phyloP scores from a whole-genome alignment of 2,797 vertebrate species.

The Oceanodroma leucorhoa region DNA sequence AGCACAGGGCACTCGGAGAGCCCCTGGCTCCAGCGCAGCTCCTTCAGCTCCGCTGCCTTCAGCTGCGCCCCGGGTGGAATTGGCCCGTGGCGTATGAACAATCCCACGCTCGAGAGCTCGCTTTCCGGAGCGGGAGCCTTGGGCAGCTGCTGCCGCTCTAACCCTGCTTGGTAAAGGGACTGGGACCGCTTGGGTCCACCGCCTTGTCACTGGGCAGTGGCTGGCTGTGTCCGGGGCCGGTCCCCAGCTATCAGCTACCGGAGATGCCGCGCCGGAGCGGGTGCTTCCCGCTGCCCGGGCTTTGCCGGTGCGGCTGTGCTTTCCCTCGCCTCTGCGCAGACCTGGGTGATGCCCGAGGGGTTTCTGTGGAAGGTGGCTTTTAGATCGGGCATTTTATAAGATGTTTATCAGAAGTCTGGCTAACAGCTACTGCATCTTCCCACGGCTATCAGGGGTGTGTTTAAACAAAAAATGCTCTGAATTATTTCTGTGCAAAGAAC shows the following conservation, averaged over 20 bases:
- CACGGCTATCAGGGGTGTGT: not conserved
- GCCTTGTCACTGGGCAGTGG: not conserved
- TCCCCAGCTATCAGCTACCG: not conserved
- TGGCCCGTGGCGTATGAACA: fast-evolving
- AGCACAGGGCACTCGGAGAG: not conserved
- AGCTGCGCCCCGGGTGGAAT: fast-evolving
- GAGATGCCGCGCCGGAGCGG: not conserved
- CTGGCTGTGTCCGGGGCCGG: fast-evolving
- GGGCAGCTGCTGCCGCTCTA: not conserved
- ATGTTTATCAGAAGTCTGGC: not conserved
- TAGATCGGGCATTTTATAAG: not conserved
- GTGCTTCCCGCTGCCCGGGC: not conserved
- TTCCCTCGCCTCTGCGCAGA: not conserved
- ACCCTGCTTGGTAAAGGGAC: not conserved
- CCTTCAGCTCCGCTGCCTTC: not conserved
- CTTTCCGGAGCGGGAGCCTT: not conserved
- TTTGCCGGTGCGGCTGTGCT: fast-evolving
- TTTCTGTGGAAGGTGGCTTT: not conserved
- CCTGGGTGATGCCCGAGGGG: no score
- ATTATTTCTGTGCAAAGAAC: not conserved
- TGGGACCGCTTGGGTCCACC: fast-evolving
- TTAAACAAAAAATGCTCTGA: not conserved
- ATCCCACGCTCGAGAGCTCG: fast-evolving
- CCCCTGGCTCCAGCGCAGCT: not conserved
- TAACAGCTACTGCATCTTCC: not conserved